Evolutionary conservation across 2,888 invertebrate species (phyloP).

Genomic region (Kuschelorhynchus macadamiae): DNA sequence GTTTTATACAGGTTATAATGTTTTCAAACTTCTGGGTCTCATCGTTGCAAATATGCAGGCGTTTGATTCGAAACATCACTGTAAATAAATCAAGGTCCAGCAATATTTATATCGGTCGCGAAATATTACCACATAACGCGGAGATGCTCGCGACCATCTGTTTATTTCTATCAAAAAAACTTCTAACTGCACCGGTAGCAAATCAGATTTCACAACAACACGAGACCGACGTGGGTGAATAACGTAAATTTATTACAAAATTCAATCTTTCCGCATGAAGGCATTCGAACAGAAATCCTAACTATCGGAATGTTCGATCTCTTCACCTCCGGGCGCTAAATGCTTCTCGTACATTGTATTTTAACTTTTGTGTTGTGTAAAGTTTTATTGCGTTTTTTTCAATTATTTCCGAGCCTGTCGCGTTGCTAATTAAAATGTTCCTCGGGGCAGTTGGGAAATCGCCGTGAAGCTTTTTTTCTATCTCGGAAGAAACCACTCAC

Average conservation of each 20-base stretch:
- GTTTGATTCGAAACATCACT: too few relatives aligned
- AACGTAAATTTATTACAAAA: slow-evolving; percentile 48
- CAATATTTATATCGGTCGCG: not conserved
- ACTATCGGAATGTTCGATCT: slow-evolving; percentile 34
- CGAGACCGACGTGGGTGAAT: slow-evolving; percentile 37
- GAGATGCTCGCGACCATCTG: slow-evolving; percentile 31
- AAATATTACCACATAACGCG: not conserved
- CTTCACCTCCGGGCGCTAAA: slow-evolving; percentile 27
- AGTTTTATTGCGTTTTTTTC: not conserved
- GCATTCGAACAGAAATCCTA: slow-evolving; percentile 35
- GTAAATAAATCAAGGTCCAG: too few relatives aligned
- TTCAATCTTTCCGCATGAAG: slow-evolving; percentile 41
- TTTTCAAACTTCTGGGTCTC: too few relatives aligned
- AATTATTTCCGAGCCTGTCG: not conserved
- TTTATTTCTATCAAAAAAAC: slow-evolving; percentile 35
- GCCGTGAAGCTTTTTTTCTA: too few relatives aligned
- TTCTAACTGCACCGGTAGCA: slow-evolving; percentile 42
- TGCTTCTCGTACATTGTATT: not conserved
- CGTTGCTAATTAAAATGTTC: too few relatives aligned
- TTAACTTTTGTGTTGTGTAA: too few relatives aligned
- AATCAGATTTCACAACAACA: slow-evolving; percentile 41
- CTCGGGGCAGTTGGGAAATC: too few relatives aligned
- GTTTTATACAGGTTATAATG: too few relatives aligned
- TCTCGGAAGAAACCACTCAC: too few relatives aligned
- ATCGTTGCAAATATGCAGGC: too few relatives aligned